Conservation (phyloP, 2,797 vertebrate species). For the Orestias chungarensis region DNA sequence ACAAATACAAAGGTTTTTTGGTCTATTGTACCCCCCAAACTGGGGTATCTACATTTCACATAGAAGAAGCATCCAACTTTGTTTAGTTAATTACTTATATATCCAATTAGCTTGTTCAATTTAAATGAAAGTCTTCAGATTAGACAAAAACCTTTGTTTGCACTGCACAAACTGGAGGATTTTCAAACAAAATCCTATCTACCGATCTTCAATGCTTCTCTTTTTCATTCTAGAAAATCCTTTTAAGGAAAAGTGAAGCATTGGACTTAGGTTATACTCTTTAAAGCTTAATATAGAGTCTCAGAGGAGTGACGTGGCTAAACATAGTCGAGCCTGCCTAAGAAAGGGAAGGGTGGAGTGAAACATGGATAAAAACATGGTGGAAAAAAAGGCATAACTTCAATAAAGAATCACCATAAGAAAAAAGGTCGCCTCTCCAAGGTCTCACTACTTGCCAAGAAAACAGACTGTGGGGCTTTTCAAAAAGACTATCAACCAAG, state of each 20-base stretch:
- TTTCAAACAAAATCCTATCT: constrained; percentile 17
- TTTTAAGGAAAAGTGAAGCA: constrained; percentile 17
- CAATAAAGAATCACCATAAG: constrained; percentile 11
- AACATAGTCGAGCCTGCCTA: constrained; percentile 17
- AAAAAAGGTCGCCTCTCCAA: constrained; percentile 24
- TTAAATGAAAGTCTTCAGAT: constrained; percentile 7
- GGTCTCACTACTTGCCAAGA: constrained; percentile 38
- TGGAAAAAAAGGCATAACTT: constrained; percentile 9
- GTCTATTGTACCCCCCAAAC: constrained; percentile 6
- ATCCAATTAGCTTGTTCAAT: not conserved
- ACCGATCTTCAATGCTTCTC: not conserved
- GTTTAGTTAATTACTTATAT: not conserved
- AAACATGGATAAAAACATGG: not conserved
- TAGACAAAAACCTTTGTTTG: not conserved
- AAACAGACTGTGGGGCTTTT: constrained; percentile 38
- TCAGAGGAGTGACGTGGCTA: constrained; percentile 28
- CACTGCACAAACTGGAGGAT: not conserved
- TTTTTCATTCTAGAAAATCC: constrained; percentile 3
- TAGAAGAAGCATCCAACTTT: not conserved
- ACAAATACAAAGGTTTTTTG: constrained; percentile 3
- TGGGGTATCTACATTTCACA: not conserved
- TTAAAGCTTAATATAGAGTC: constrained; percentile 18
- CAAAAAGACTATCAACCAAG: constrained; percentile 50
- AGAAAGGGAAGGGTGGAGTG: constrained; percentile 5
- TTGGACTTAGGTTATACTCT: constrained; percentile 12